These are phyloP conservation scores for Piscicola geometra DNA, from an alignment of 2,888 invertebrate species.

Conservation along the genomic window DNA sequence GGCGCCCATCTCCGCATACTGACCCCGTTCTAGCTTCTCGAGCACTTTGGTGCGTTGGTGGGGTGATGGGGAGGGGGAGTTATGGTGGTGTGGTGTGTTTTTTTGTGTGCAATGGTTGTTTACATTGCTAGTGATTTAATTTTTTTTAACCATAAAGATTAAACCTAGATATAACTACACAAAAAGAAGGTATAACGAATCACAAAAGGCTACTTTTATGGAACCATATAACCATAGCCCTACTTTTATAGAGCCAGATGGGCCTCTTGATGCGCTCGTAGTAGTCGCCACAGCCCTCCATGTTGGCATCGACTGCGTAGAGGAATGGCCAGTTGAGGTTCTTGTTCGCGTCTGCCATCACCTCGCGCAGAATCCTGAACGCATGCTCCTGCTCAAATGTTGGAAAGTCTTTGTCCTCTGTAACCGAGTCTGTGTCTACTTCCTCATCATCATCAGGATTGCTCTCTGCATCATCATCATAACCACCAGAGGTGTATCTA, in stretches of 20 bases:
- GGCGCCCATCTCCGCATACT: slow-evolving; percentile 57
- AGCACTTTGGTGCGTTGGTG: slow-evolving; percentile 50
- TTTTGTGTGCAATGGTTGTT: too few species aligned
- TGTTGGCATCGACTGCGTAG: slow-evolving; percentile 54
- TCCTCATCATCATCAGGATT: slow-evolving; percentile 13
- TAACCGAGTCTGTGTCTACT: not conserved
- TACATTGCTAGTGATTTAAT: too few species aligned
- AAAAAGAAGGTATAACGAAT: too few species aligned
- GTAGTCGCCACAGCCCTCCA: slow-evolving; percentile 55
- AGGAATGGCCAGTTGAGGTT: slow-evolving; percentile 56
- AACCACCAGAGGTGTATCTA: too few species aligned
- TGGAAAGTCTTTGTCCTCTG: slow-evolving; percentile 13
- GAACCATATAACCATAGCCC: slow-evolving; percentile 43
- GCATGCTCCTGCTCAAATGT: slow-evolving; percentile 47
- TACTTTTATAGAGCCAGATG: slow-evolving; percentile 59
- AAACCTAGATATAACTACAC: too few species aligned
- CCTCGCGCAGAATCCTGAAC: slow-evolving; percentile 54
- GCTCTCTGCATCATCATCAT: slow-evolving; percentile 1
- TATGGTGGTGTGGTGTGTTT: not conserved
- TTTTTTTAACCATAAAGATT: too few species aligned
- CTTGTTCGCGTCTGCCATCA: slow-evolving; percentile 55
- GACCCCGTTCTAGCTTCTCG: slow-evolving; percentile 51
- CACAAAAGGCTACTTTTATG: too few species aligned
- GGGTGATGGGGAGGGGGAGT: not conserved
- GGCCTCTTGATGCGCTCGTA: slow-evolving; percentile 56